Evolutionary conservation across 2,113 vertebrate genomes (phyloP).

Genomic region (Paracanthobrama guichenoti): DNA sequence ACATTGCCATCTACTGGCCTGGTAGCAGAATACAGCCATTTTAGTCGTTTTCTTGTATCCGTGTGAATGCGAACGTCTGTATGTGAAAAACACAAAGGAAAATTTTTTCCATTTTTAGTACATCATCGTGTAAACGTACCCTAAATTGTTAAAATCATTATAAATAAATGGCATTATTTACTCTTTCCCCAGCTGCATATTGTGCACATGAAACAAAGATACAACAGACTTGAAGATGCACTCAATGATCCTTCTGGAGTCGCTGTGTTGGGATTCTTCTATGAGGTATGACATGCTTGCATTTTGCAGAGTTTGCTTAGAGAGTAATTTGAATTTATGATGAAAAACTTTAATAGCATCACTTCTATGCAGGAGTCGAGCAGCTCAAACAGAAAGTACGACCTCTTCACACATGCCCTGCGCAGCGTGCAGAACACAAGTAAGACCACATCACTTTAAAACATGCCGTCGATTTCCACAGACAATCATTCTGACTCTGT

Average conservation of each 20-base stretch:
- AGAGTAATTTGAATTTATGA: background rate
- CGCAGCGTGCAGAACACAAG: constrained; percentile 57
- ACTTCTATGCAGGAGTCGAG: constrained; percentile 65
- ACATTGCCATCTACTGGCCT: no score
- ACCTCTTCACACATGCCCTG: constrained; percentile 63
- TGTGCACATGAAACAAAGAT: constrained; percentile 81
- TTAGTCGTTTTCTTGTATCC: no score
- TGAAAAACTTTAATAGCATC: background rate
- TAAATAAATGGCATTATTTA: no score
- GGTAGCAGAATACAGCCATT: no score
- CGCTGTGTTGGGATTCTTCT: constrained; percentile 88
- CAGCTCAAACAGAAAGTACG: constrained; percentile 71
- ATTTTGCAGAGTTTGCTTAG: background rate
- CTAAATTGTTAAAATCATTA: no score
- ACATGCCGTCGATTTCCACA: background rate
- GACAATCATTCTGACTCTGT: background rate
- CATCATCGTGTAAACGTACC: no score
- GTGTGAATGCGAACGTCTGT: no score
- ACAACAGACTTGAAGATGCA: constrained; percentile 42
- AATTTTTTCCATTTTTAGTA: no score
- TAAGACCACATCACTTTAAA: constrained; percentile 41
- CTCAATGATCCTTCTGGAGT: constrained; percentile 66
- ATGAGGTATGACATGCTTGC: constrained; percentile 74
- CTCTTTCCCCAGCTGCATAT: constrained; percentile 80
- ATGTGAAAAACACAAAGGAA: no score